These are phyloP conservation scores for Notarius lentiginosus DNA, from an alignment of 2,113 vertebrate genomes.

Conservation along the genomic window DNA sequence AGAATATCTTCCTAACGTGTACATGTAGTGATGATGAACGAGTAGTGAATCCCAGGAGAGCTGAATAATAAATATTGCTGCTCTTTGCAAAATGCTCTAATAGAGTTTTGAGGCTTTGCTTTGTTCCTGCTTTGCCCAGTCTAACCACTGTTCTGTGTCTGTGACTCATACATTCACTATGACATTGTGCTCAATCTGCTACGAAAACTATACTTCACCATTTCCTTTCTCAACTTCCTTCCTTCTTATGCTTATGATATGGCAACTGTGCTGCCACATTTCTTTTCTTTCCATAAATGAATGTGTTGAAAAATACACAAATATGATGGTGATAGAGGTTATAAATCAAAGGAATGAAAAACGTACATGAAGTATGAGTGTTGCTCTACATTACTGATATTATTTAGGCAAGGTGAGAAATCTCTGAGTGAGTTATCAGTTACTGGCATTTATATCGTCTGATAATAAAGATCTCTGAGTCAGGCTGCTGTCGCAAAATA, in stretches of 20 bases:
- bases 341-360: slow-evolving; percentile 4
- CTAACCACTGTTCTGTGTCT: background rate
- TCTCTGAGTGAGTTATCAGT: background rate
- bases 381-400: background rate
- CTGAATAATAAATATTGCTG: background rate
- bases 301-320: slow-evolving; percentile 3
- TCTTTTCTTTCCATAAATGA: background rate
- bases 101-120: background rate
- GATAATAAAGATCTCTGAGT: background rate
- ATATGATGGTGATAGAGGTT: slow-evolving; percentile 4
- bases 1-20: background rate
- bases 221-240: slow-evolving; percentile 11
- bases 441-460: background rate
- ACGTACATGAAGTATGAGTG: background rate
- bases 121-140: background rate
- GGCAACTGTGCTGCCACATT: background rate
- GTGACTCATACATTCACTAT: background rate
- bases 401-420: background rate
- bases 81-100: background rate
- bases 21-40: background rate
- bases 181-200: background rate
- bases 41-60: background rate
- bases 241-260: background rate
- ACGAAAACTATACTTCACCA: slow-evolving; percentile 25
- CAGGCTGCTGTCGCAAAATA: background rate